phyloP scores from a whole-genome alignment of 2,797 vertebrate species.

The Pantherophis vulpinus region DNA sequence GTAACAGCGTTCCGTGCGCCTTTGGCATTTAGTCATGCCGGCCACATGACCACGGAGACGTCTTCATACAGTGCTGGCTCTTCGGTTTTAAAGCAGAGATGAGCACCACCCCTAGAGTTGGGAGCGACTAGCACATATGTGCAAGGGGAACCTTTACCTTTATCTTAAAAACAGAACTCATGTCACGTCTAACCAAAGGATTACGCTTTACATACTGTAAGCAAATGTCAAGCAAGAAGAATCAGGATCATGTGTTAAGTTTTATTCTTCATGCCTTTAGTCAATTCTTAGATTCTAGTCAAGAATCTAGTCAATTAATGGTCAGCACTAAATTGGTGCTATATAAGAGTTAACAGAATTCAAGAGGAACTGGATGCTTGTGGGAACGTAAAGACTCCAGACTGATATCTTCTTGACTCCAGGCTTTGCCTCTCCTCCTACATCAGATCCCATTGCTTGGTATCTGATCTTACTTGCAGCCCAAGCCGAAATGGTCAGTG shows the following conservation, averaged over 20 bases:
- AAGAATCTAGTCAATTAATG: neutral
- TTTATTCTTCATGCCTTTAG: neutral
- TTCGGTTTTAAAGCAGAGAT: too few relatives aligned
- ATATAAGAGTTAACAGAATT: neutral
- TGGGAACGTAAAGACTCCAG: neutral
- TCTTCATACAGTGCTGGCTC: too few relatives aligned
- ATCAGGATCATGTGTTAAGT: neutral
- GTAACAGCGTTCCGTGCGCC: too few relatives aligned
- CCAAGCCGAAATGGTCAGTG: neutral
- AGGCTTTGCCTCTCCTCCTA: neutral
- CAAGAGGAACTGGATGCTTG: neutral
- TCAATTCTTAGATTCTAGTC: too few relatives aligned
- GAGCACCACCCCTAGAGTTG: too few relatives aligned
- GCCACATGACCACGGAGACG: too few relatives aligned
- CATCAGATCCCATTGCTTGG: neutral
- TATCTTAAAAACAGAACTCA: neutral
- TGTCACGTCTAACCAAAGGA: neutral
- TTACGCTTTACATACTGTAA: neutral
- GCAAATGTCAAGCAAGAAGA: neutral
- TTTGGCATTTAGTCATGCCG: too few relatives aligned
- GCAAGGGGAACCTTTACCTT: too few relatives aligned
- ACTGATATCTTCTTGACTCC: neutral
- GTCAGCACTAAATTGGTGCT: neutral
- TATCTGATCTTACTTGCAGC: neutral
- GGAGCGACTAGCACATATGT: too few relatives aligned